These are phyloP conservation scores for Buceros bicornis DNA, from an alignment of 2,797 vertebrate species.

Conservation along the genomic window DNA sequence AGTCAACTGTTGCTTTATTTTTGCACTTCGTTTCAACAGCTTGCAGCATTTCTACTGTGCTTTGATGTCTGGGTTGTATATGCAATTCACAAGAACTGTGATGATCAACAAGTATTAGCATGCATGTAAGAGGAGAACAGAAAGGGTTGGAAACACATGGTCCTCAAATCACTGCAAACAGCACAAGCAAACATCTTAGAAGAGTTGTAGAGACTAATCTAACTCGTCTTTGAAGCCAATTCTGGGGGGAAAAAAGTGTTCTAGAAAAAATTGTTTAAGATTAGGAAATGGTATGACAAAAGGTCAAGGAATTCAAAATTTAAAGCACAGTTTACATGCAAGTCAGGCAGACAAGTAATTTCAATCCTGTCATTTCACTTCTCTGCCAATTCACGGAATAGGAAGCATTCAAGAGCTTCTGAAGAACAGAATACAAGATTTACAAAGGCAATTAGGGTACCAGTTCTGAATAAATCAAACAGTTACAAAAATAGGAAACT, in stretches of 20 bases:
- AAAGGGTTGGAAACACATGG: constrained; percentile 58
- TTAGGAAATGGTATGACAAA: constrained; percentile 23
- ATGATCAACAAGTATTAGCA: constrained; percentile 56
- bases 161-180: constrained; percentile 13
- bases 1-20: constrained; percentile 32
- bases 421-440: neutral
- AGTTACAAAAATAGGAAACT: neutral
- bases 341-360: neutral
- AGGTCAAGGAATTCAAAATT: constrained; percentile 52
- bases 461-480: neutral
- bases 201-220: neutral
- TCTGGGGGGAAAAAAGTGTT: neutral
- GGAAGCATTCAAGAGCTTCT: neutral
- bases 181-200: constrained; percentile 10
- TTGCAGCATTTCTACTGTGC: constrained; percentile 48
- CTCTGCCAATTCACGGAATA: neutral
- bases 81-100: constrained; percentile 14
- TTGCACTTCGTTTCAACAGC: constrained; percentile 57
- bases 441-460: neutral
- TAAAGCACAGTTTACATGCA: constrained; percentile 15
- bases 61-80: constrained; percentile 59
- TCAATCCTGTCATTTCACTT: neutral
- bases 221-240: constrained; percentile 45
- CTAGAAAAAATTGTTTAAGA: constrained; percentile 36
- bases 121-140: constrained; percentile 49